Conservation (phyloP, 2,797 vertebrate genomes). For the Crax fasciolata region DNA sequence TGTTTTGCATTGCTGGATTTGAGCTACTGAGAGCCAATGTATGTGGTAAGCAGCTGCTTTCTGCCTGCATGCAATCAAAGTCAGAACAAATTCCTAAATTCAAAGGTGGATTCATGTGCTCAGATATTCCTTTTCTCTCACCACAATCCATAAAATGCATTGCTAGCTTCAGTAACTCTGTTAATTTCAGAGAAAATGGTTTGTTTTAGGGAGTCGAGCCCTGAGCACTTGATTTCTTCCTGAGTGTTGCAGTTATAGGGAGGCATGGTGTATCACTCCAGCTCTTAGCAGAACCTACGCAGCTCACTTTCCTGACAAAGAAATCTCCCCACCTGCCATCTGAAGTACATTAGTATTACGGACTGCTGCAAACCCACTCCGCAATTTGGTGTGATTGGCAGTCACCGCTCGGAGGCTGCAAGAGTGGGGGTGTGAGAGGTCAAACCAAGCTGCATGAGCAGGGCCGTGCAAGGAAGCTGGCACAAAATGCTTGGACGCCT, state of each 20-base stretch:
- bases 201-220: not conserved
- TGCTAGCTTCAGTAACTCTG: not conserved
- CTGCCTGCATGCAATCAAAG: not conserved
- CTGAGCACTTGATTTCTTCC: not conserved
- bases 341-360: not conserved
- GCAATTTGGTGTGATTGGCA: not conserved
- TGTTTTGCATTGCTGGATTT: conserved; percentile 42
- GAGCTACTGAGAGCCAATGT: conserved; percentile 13
- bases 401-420: accelerated
- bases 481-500: not conserved
- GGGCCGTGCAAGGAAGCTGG: not conserved
- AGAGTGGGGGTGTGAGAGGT: accelerated
- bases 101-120: not conserved
- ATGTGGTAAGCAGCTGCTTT: conserved; percentile 6
- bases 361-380: not conserved
- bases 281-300: not conserved
- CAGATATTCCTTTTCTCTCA: not conserved
- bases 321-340: conserved; percentile 4
- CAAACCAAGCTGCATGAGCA: accelerated
- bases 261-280: not conserved
- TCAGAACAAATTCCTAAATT: not conserved
- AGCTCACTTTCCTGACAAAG: not conserved
- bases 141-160: not conserved
- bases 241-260: not conserved
- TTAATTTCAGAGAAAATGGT: not conserved